These are phyloP conservation scores for Drosophila atroscutellata DNA, from an alignment of 2,888 invertebrate genomes.

Conservation along the genomic window DNA sequence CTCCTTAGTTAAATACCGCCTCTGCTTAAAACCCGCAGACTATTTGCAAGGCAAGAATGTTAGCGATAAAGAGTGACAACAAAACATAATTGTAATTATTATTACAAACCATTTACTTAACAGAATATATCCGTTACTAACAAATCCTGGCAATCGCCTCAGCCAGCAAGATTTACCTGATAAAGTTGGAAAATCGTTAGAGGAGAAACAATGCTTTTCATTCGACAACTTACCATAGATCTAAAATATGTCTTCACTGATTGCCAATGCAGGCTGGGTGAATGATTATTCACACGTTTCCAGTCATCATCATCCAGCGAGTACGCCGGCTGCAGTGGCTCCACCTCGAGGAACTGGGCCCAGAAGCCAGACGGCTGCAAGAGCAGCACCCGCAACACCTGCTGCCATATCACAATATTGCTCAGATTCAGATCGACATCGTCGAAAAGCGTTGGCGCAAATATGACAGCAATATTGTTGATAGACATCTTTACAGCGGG, in stretches of 20 bases:
- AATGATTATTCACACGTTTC: conserved; percentile 38
- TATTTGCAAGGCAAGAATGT: conserved; percentile 1
- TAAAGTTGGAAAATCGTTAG: background rate
- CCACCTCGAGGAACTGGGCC: conserved; percentile 66
- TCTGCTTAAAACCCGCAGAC: background rate
- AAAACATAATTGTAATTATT: conserved; percentile 1
- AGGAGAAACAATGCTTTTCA: fast-evolving
- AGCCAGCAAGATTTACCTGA: conserved; percentile 57
- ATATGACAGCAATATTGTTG: conserved; percentile 63
- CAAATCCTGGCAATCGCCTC: background rate
- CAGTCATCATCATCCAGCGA: conserved; percentile 49
- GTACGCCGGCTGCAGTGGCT: conserved; percentile 35
- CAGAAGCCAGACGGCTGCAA: conserved; percentile 55
- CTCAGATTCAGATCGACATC: conserved; percentile 60
- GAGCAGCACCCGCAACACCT: conserved; percentile 49
- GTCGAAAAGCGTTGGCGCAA: conserved; percentile 68
- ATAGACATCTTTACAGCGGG: conserved; percentile 62
- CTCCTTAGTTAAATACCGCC: background rate
- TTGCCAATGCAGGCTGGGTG: conserved; percentile 56
- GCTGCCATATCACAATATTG: conserved; percentile 65
- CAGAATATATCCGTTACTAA: background rate
- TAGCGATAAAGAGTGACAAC: background rate
- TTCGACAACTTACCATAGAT: conserved; percentile 60
- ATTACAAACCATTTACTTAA: background rate
- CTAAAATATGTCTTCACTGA: conserved; percentile 67